These are phyloP conservation scores for Lypha dubia DNA, from an alignment of 2,888 invertebrate species.

Conservation along the genomic window DNA sequence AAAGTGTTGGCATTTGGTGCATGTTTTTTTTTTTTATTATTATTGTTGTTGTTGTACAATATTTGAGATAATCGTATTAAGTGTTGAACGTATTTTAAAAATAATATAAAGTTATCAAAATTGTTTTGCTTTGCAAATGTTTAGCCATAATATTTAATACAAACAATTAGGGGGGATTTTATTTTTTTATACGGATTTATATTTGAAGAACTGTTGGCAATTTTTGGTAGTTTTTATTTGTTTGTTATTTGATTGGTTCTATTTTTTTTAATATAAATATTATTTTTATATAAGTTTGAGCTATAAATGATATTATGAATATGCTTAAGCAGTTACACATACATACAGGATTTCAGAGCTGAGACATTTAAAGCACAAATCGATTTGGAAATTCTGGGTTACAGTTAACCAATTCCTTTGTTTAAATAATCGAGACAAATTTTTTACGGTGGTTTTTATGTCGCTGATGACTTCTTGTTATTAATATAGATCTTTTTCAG, in stretches of 20 bases:
- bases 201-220: background rate
- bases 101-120: slow-evolving; percentile 18
- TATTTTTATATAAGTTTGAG: background rate
- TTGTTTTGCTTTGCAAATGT: slow-evolving; percentile 20
- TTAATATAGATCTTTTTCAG: no score
- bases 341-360: no score
- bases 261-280: background rate
- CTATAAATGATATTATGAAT: no score
- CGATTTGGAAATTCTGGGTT: no score
- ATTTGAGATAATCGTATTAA: slow-evolving; percentile 35
- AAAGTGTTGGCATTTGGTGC: slow-evolving; percentile 12
- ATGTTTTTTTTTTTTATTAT: background rate
- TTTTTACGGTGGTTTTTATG: no score
- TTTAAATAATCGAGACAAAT: no score
- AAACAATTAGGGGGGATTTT: background rate
- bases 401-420: no score
- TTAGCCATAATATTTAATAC: slow-evolving; percentile 16
- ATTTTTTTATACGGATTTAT: background rate
- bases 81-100: slow-evolving; percentile 9
- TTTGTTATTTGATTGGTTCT: background rate
- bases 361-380: no score
- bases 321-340: no score
- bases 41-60: no score
- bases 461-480: no score
- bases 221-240: background rate